Percentiles rank a stretch among this genome's conserved stretches.
Evolutionary conservation across 2,888 invertebrate genomes (phyloP).

Genomic region (Drosophila prolongata): DNA sequence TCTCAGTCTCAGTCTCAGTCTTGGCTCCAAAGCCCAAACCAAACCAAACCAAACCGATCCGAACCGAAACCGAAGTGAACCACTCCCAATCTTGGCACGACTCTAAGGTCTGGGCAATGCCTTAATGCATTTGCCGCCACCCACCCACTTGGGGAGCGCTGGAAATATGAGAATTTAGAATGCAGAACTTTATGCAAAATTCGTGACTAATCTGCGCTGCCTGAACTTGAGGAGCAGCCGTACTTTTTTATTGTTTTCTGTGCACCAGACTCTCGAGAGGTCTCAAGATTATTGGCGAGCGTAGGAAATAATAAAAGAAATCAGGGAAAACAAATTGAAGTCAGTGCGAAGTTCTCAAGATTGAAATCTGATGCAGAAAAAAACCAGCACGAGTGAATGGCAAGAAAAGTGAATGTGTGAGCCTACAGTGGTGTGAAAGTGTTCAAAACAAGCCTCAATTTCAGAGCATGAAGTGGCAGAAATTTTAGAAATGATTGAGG

Average conservation of each 20-base stretch:
- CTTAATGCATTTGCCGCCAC: constrained; percentile 24
- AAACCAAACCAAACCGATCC: constrained; percentile 4
- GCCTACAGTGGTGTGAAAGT: constrained; percentile 32
- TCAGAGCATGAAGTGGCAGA: constrained; percentile 16
- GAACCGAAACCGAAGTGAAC: constrained; percentile 42
- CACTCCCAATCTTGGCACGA: constrained; percentile 80
- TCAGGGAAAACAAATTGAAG: constrained; percentile 39
- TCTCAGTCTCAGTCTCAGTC: background rate
- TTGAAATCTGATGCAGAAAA: constrained; percentile 39
- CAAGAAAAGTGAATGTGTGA: constrained; percentile 36
- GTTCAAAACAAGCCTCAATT: constrained; percentile 16
- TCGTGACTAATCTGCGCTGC: constrained; percentile 72
- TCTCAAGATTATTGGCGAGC: constrained; percentile 35
- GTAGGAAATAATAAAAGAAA: constrained; percentile 41
- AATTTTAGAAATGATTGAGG: background rate
- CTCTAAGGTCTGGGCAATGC: constrained; percentile 48
- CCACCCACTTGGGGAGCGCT: constrained; percentile 32
- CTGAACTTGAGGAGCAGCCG: constrained; percentile 20
- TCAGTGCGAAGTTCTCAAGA: constrained; percentile 26
- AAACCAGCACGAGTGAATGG: constrained; percentile 2
- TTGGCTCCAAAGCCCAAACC: background rate
- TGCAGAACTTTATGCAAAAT: constrained; percentile 68
- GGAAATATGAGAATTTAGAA: constrained; percentile 54
- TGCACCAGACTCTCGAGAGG: constrained; percentile 11
- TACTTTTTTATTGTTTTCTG: constrained; percentile 18